phyloP scores from a whole-genome alignment of 2,113 vertebrate species.

The Tychaedon coryphoeus region DNA sequence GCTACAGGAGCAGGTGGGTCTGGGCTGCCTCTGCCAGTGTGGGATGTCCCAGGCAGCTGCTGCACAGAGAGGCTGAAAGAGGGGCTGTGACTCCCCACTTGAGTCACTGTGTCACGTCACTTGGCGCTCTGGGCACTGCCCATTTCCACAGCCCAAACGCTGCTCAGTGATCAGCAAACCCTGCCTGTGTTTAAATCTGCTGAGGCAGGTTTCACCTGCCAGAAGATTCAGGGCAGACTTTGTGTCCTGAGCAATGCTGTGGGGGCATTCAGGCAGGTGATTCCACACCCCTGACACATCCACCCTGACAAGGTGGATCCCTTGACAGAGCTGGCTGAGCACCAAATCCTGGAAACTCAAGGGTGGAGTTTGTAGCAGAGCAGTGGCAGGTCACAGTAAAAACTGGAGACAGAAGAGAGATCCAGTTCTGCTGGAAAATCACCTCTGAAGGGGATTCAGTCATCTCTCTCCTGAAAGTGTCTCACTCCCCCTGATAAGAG shows the following conservation, averaged over 20 bases:
- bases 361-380: neutral
- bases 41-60: neutral
- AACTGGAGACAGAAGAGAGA: neutral
- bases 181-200: neutral
- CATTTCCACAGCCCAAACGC: neutral
- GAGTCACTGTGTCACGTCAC: rapidly evolving
- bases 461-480: neutral
- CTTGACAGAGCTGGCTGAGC: neutral
- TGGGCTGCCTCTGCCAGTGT: neutral
- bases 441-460: neutral
- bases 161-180: neutral
- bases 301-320: neutral
- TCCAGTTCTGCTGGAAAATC: neutral
- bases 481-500: neutral
- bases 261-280: neutral
- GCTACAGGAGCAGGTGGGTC: neutral
- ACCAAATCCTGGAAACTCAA: neutral
- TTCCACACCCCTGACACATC: neutral
- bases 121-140: neutral
- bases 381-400: neutral
- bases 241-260: neutral
- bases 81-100: rapidly evolving
- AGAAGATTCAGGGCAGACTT: neutral
- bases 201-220: neutral
- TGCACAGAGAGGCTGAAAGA: neutral